Conservation (phyloP, 92 coral and sea anemone genomes). For the Anthopleura xanthogrammica region DNA sequence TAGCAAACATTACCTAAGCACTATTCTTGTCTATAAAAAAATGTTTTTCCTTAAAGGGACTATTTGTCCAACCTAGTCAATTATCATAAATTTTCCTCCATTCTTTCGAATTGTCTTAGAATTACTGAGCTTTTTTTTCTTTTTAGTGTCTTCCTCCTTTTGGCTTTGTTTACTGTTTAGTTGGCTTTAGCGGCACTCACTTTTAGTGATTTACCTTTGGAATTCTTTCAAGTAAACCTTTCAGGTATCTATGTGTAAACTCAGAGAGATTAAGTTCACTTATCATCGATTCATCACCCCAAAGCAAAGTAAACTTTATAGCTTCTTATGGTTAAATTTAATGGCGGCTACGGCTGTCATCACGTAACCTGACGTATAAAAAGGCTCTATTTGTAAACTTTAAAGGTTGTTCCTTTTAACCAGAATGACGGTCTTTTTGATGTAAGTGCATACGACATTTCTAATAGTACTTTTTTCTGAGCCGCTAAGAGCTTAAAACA, state of each 20-base stretch:
- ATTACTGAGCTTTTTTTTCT: constrained; percentile 1
- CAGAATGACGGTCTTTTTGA: neutral
- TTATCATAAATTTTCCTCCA: neutral
- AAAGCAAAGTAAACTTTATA: neutral
- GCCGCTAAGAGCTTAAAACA: constrained; percentile 7
- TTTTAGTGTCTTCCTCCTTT: neutral
- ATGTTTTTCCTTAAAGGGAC: neutral
- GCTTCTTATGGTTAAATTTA: neutral
- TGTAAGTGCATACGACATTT: neutral
- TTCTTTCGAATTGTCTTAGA: neutral
- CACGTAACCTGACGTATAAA: neutral
- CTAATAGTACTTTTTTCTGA: neutral
- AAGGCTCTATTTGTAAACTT: constrained; percentile 2
- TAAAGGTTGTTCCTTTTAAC: neutral
- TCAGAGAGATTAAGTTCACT: neutral
- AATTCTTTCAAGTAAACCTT: neutral
- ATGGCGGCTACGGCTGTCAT: neutral
- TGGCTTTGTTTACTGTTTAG: neutral
- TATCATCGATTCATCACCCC: neutral
- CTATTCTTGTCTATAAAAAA: neutral
- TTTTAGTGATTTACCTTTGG: neutral
- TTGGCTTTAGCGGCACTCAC: neutral
- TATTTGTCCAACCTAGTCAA: neutral
- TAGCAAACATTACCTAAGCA: neutral
- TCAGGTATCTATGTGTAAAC: neutral